Evolutionary conservation across 1,140 invertebrate species (phyloP).

Genomic region (Propsilocerus akamusi): DNA sequence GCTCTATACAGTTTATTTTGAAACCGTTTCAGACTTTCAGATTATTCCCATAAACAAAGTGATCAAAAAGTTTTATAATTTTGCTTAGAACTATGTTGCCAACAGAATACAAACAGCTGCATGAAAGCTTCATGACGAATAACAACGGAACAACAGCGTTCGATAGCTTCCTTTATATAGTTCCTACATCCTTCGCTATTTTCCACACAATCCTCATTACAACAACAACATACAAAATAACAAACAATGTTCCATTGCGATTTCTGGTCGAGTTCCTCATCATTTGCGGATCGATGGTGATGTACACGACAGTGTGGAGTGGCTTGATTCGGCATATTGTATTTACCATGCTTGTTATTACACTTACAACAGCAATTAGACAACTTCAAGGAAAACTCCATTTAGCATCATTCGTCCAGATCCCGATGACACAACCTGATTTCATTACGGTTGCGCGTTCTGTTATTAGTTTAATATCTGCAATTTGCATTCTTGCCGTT

Average conservation of each 20-base stretch:
- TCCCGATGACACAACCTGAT: slow-evolving; percentile 12
- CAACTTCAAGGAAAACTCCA: slow-evolving; percentile 14
- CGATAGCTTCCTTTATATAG: slow-evolving; percentile 1
- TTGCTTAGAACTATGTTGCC: slow-evolving; percentile 3
- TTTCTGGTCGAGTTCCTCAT: slow-evolving; percentile 27
- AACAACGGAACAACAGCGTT: slow-evolving; percentile 5
- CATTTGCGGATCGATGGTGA: slow-evolving; percentile 28
- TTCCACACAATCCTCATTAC: neutral
- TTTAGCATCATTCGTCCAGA: slow-evolving; percentile 14
- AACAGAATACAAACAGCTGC: slow-evolving; percentile 1
- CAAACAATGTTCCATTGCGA: neutral
- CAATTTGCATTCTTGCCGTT: slow-evolving; percentile 75
- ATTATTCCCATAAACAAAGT: too few relatives aligned
- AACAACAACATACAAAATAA: neutral
- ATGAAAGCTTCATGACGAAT: slow-evolving; percentile 7
- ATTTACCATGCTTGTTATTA: slow-evolving; percentile 10
- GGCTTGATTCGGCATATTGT: slow-evolving; percentile 14
- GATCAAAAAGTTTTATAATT: too few relatives aligned
- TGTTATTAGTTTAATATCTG: slow-evolving; percentile 52
- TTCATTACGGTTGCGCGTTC: slow-evolving; percentile 37
- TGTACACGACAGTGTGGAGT: slow-evolving; percentile 28
- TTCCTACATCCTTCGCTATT: slow-evolving; percentile 5
- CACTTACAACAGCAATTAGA: slow-evolving; percentile 12
- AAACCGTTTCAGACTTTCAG: too few relatives aligned
- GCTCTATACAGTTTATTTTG: too few relatives aligned